Base-by-base conservation (phyloP, 2,888 invertebrate species). In the Polietes domitor region DNA sequence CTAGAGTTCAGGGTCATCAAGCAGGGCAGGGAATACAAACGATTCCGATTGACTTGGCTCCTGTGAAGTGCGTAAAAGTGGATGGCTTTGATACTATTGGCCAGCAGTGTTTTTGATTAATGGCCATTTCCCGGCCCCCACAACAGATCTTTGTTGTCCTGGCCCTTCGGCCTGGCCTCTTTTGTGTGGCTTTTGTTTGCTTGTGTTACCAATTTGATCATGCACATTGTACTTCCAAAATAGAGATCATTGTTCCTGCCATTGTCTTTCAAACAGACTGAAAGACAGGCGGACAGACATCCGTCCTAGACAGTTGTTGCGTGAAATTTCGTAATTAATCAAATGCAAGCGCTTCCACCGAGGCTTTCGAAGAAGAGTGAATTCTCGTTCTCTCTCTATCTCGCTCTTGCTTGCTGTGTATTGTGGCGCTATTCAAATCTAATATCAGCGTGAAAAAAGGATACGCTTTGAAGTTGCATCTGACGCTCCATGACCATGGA, bases 311-410 rank as follows among this genome's bases (percentile, higher is more conserved):
- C 89, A 90, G 90, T 89, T 91, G 90, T 90, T 89, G 91, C 91
- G 89, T 92, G 91, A 92, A 92, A 91, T 91, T 90, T 85, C 26
- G 88, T 86, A 91, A 92, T 92, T 91, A 92, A 92, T 92, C 92
- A 92, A 91, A 90, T 89, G 89, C 89, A 87, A 87, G 85, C 88
- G 63, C 73, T 58, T 37, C 68, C 47, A 37, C 24, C 73, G 26
- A 28, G 32, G n/a, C n/a, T 37, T 37, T 9, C 7, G 37, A 28
- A n/a, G n/a, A n/a, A n/a, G n/a, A n/a, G n/a, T n/a, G n/a, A n/a
- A n/a, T n/a, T n/a, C n/a, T n/a, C n/a, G n/a, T n/a, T n/a, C n/a
- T n/a, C n/a, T n/a, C n/a, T n/a, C n/a, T n/a, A n/a, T n/a, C n/a
- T n/a, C n/a, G n/a, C n/a, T n/a, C n/a, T n/a, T n/a, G n/a, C n/a